Evolutionary conservation across 2,888 invertebrate genomes (phyloP), one percentile per base, ranked within the genome.

Genomic region (Ptilodon capucinus): DNA sequence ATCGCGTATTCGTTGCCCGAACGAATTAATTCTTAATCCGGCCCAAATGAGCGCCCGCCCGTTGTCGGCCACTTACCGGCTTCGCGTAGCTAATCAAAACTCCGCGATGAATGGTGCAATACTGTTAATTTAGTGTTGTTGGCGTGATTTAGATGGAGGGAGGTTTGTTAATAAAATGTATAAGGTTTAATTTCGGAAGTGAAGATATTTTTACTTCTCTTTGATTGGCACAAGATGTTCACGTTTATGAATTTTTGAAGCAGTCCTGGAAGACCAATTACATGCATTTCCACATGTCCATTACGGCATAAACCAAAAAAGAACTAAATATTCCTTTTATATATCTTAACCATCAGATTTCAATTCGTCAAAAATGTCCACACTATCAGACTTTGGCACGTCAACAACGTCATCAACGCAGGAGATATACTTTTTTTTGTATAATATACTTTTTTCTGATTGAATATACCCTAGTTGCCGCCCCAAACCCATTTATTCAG

Each of bases 11-110:
- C 65, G 64, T 65, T 57, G 60, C 54, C 57, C 64, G 66, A 61
- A 49, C 55, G 71, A 76, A 76, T 76, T 76, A 77, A 76, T 71
- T 70, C 69, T 71, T 76, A 76, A 78, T 76, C 76, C 74, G 48
- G 51, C 57, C 64, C 61, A 69, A 75, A 75, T 73, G 71, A 74
- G 73, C 60, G 58, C 64, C 64, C 61, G 51, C 55, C 46, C 63
- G 57, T 69, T 74, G 70, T 66, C 70, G 71, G 56, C 68, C 73
- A 71, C 71, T 72, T 64, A 68, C 58, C 54, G 53, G 53, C 47
- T 50, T 42, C 60, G 51, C 60, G 64, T 64, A 51, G 52, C 67
- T 63, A 66, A 65, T 65, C 64, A 65, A 61, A 65, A 64, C 64
- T 66, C 57, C 28, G 17, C 14, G 41, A 45, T 38, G 6, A 19